Percentiles rank a stretch among this genome's conserved stretches.
Conservation (phyloP, 92 coral and sea anemone genomes). For the Muricea muricata region DNA sequence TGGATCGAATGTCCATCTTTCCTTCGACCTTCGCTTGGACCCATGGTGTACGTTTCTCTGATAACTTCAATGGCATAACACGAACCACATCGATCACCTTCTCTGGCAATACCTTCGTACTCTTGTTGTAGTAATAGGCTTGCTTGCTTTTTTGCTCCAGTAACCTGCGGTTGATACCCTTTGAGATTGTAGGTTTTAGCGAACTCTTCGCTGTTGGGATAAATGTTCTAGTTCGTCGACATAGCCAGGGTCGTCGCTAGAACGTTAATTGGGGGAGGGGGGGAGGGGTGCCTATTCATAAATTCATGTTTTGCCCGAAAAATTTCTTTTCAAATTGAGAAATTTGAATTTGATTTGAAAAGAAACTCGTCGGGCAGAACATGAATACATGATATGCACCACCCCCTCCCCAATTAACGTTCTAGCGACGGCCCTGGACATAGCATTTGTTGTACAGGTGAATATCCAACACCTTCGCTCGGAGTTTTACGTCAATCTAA, state of each 20-base stretch:
- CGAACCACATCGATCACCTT: not conserved
- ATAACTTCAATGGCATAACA: not conserved
- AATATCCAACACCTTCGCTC: not conserved
- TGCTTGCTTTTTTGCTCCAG: not conserved
- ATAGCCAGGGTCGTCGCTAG: too few relatives aligned
- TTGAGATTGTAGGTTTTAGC: not conserved
- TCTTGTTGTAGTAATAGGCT: not conserved
- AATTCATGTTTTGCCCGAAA: too few relatives aligned
- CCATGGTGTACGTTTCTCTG: slow-evolving; percentile 41
- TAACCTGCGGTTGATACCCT: not conserved
- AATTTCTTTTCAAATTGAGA: too few relatives aligned
- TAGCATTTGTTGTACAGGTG: not conserved
- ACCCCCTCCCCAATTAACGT: too few relatives aligned
- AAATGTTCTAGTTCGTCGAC: not conserved
- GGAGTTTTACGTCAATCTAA: not conserved
- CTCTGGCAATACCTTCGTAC: not conserved
- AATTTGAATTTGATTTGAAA: too few relatives aligned
- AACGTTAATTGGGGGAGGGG: too few relatives aligned
- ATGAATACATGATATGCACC: too few relatives aligned
- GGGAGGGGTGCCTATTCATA: too few relatives aligned
- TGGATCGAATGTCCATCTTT: slow-evolving; percentile 45
- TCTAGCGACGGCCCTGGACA: too few relatives aligned
- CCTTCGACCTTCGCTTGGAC: slow-evolving; percentile 46
- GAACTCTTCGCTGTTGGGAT: not conserved
- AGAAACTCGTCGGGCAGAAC: too few relatives aligned